A percentile compares a stretch with the other conserved stretches of the same genome.
Evolutionary conservation across 2,113 vertebrate species (phyloP).

Genomic region (Zootoca vivipara): DNA sequence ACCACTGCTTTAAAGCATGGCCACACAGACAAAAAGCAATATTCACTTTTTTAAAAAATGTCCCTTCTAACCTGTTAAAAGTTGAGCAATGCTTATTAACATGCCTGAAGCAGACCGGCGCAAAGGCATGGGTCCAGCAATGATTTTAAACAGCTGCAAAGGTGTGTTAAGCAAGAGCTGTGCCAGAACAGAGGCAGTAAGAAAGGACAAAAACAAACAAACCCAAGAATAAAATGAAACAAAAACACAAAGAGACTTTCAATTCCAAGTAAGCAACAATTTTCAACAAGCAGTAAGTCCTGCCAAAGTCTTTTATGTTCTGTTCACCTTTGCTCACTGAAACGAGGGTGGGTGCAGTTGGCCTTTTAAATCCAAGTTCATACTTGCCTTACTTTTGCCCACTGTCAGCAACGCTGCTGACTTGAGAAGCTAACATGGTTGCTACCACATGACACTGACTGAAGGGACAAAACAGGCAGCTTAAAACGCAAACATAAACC

Average conservation of each 20-base stretch:
- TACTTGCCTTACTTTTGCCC: conserved; percentile 35
- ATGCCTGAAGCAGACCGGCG: background rate
- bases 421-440: conserved; percentile 32
- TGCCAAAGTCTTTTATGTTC: conserved; percentile 21
- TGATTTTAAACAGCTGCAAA: conserved; percentile 35
- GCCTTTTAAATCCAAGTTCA: conserved; percentile 20
- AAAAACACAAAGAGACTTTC: background rate
- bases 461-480: conserved; percentile 19
- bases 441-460: conserved; percentile 26
- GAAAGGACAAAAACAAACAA: background rate
- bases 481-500: conserved; percentile 40
- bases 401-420: conserved; percentile 14
- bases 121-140: conserved; percentile 13
- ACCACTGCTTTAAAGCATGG: conserved; percentile 18
- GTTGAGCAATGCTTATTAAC: background rate
- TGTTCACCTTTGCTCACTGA: conserved; percentile 34
- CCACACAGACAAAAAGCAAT: background rate
- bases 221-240: accelerated
- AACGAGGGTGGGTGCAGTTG: conserved; percentile 4
- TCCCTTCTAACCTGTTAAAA: background rate
- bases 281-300: conserved; percentile 7
- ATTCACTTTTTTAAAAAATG: background rate
- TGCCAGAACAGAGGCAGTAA: conserved; percentile 27
- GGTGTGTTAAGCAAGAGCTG: background rate
- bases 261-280: conserved; percentile 8